Conservation (phyloP, 2,888 invertebrate species). For the Dexiosoma caninum region DNA sequence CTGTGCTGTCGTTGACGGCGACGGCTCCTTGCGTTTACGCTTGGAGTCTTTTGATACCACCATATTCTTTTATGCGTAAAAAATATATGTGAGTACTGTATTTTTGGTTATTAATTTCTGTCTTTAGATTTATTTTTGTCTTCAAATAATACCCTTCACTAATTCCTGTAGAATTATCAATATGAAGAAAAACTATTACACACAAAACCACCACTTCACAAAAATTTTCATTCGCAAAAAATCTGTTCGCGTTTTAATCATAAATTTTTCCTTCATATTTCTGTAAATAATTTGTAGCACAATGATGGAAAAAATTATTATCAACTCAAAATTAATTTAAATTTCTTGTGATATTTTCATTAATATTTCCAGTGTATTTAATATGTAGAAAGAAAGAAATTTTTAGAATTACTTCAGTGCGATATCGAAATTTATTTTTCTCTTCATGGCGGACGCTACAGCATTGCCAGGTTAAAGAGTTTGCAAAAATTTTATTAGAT, state of each 20-base stretch:
- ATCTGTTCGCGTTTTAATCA: conserved; percentile 65
- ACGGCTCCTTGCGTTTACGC: conserved; percentile 75
- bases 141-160: conserved; percentile 4
- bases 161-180: conserved; percentile 45
- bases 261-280: conserved; percentile 73
- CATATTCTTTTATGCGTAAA: conserved; percentile 68
- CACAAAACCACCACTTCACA: conserved; percentile 67
- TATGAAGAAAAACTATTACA: conserved; percentile 65
- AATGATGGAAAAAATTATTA: conserved; percentile 17
- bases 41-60: conserved; percentile 78
- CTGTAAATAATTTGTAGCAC: conserved; percentile 54
- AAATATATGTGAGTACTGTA: conserved; percentile 40
- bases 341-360: conserved; percentile 44
- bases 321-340: conserved; percentile 19
- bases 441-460: conserved; percentile 56
- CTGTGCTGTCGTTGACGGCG: conserved; percentile 68
- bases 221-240: conserved; percentile 69
- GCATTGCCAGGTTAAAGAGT: conserved; percentile 37
- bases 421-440: conserved; percentile 57
- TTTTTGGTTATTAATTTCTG: conserved; percentile 22
- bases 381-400: conserved; percentile 41
- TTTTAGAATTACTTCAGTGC: conserved; percentile 46
- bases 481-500: background rate
- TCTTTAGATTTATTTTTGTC: conserved; percentile 16
- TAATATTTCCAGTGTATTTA: conserved; percentile 26